These are phyloP conservation scores for Mechanitis mazaeus DNA, from an alignment of 2,888 invertebrate species.

Conservation along the genomic window DNA sequence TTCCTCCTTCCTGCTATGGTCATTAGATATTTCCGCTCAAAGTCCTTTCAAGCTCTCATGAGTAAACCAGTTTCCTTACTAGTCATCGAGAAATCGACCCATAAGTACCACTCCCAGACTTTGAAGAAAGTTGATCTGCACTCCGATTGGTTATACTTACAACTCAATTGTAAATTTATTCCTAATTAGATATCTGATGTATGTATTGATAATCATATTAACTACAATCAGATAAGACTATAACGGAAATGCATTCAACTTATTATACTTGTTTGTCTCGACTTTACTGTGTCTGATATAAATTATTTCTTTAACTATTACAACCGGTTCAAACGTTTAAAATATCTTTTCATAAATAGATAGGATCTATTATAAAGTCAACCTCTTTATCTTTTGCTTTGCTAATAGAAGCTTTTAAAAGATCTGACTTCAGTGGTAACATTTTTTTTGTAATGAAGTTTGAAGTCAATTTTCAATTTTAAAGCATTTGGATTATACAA, in stretches of 20 bases:
- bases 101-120: constrained; percentile 36
- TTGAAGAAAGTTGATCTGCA: constrained; percentile 36
- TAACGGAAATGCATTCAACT: background rate
- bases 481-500: constrained; percentile 1
- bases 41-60: constrained; percentile 47
- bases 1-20: constrained; percentile 40
- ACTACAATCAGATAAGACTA: background rate
- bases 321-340: no score
- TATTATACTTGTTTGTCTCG: no score
- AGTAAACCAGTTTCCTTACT: constrained; percentile 53
- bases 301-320: background rate
- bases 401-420: no score
- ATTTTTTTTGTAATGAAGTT: no score
- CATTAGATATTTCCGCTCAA: constrained; percentile 52
- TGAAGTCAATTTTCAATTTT: background rate
- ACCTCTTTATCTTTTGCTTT: no score
- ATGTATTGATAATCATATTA: background rate
- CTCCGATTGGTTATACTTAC: constrained; percentile 24
- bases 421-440: no score
- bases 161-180: constrained; percentile 19
- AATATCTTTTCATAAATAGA: no score
- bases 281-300: no score
- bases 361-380: no score
- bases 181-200: background rate
- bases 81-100: constrained; percentile 69